phyloP scores from a whole-genome alignment of 2,113 vertebrate species.

The Oceanites oceanicus region DNA sequence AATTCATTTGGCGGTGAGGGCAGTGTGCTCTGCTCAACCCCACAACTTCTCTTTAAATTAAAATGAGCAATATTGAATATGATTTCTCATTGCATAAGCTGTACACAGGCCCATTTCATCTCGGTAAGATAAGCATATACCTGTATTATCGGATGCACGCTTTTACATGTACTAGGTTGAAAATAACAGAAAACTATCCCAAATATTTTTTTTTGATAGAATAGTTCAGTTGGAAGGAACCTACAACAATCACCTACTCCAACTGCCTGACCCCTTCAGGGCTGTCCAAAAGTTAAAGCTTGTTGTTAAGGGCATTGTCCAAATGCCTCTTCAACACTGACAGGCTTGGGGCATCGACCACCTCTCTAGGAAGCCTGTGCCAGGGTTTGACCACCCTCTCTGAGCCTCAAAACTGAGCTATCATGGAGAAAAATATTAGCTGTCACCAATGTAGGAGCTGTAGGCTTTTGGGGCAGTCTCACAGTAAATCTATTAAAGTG shows the following conservation, averaged over 20 bases:
- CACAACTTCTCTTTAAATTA: background rate
- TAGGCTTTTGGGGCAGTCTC: no score
- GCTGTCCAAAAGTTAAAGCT: background rate
- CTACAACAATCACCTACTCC: background rate
- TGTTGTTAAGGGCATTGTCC: background rate
- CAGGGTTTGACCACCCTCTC: no score
- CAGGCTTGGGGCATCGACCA: background rate
- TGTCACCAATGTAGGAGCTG: accelerated
- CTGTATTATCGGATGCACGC: no score
- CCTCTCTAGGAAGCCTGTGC: background rate
- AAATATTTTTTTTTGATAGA: background rate
- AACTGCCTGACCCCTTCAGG: background rate
- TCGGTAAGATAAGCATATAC: background rate
- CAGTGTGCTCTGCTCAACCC: background rate
- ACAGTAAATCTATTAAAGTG: no score
- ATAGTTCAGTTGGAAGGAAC: background rate
- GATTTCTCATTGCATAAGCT: accelerated
- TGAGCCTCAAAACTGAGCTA: background rate
- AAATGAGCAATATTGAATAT: accelerated
- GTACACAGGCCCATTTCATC: accelerated
- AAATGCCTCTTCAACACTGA: no score
- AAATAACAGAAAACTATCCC: background rate
- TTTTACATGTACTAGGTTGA: background rate
- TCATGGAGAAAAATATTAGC: background rate
- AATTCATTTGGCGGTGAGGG: accelerated